phyloP scores from a whole-genome alignment of 2,888 invertebrate species.

The Galeruca laticollis region DNA sequence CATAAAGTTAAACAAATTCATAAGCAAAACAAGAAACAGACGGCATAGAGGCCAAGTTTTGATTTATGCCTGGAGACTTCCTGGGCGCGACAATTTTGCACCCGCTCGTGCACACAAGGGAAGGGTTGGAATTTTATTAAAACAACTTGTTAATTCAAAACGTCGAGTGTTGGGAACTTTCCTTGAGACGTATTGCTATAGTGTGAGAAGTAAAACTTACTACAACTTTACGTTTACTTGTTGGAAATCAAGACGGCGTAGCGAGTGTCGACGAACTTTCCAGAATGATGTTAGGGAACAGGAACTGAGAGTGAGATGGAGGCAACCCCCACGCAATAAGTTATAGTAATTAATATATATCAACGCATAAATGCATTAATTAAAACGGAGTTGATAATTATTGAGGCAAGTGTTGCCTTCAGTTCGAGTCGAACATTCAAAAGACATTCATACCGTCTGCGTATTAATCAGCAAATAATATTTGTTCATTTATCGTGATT shows the following conservation, averaged over 20 bases:
- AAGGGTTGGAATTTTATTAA: slow-evolving; percentile 67
- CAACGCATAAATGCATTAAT: slow-evolving; percentile 68
- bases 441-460: no score
- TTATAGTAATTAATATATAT: slow-evolving; percentile 68
- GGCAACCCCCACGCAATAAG: slow-evolving; percentile 59
- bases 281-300: slow-evolving; percentile 35
- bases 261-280: slow-evolving; percentile 45
- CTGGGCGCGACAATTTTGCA: slow-evolving; percentile 60
- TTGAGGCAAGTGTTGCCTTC: slow-evolving; percentile 65
- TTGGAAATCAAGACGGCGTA: slow-evolving; percentile 51
- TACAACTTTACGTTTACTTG: slow-evolving; percentile 62
- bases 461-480: background rate
- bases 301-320: slow-evolving; percentile 15
- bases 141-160: slow-evolving; percentile 68
- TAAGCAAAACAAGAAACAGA: slow-evolving; percentile 58
- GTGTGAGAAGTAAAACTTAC: slow-evolving; percentile 62
- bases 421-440: background rate
- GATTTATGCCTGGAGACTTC: slow-evolving; percentile 64
- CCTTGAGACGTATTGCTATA: slow-evolving; percentile 56
- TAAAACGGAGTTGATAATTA: slow-evolving; percentile 67
- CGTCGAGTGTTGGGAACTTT: slow-evolving; percentile 64
- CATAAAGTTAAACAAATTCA: slow-evolving; percentile 61
- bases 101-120: slow-evolving; percentile 54
- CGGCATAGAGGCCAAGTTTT: slow-evolving; percentile 62
- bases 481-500: background rate